These are phyloP conservation scores for Medauroidea extradentata DNA, from an alignment of 1,140 invertebrate genomes.

Conservation along the genomic window DNA sequence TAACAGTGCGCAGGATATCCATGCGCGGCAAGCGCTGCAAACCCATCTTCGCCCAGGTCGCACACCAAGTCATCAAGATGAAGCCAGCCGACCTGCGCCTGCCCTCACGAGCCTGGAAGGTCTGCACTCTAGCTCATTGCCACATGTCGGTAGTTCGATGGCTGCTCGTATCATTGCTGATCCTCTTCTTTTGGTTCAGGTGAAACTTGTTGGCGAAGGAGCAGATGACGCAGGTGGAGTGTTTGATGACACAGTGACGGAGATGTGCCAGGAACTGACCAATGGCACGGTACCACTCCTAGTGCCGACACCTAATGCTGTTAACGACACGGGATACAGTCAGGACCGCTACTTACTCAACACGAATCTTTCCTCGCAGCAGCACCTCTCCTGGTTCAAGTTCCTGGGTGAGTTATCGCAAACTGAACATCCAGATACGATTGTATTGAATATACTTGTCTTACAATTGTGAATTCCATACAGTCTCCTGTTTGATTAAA, in stretches of 20 bases:
- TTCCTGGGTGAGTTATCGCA: slow-evolving; percentile 50
- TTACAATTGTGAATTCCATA: no score
- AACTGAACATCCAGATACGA: no score
- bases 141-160: background rate
- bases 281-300: slow-evolving; percentile 49
- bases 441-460: no score
- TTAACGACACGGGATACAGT: slow-evolving; percentile 57
- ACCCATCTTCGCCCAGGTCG: slow-evolving; percentile 61
- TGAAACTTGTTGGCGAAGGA: slow-evolving; percentile 59
- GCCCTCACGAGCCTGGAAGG: slow-evolving; percentile 64
- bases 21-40: slow-evolving; percentile 51
- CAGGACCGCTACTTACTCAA: slow-evolving; percentile 60
- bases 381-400: slow-evolving; percentile 55
- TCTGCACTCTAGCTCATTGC: slow-evolving; percentile 25
- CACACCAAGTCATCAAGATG: slow-evolving; percentile 58
- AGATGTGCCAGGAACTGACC: slow-evolving; percentile 60
- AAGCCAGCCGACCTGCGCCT: slow-evolving; percentile 54
- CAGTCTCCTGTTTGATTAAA: no score
- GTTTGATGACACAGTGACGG: slow-evolving; percentile 67
- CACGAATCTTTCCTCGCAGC: slow-evolving; percentile 50
- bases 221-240: slow-evolving; percentile 67
- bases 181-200: slow-evolving; percentile 22
- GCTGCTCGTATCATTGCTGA: background rate
- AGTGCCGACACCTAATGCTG: slow-evolving; percentile 53
- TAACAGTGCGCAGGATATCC: slow-evolving; percentile 57